Evolutionary conservation across 2,797 vertebrate species (phyloP), one percentile per base, ranked within the genome.

Genomic region (Pelodytes ibericus): DNA sequence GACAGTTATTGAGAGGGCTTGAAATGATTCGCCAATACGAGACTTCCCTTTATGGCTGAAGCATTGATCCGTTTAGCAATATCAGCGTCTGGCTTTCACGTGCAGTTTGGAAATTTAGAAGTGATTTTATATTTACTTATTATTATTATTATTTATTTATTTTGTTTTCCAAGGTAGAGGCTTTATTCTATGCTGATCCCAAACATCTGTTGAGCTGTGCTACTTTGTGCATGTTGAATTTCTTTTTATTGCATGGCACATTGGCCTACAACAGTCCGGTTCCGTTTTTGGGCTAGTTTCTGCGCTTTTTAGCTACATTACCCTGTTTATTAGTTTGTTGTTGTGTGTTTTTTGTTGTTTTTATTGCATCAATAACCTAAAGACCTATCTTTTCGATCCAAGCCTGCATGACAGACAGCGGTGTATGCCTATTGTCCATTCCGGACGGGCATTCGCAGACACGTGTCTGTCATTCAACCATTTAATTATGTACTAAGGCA

Each of bases 1-100:
- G 83, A 81, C 87, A 90, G 87, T 89, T 90, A 86, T 85, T 89
- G 88, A 89, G 81, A 82, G 81, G 84, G 81, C 84, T 88, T 87
- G 88, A 89, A 87, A 85, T 89, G 89, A 89, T 91, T 89, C 90
- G 85, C 86, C 87, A 88, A 89, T 91, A 90, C 84, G 47, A 49
- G 77, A 61, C 77, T 79, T 68, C 70, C 76, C 76, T 79, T 79
- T 79, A 79, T 71, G 33, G 71, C 77, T 69, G 2, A 56, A 30
- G 39, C 71, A 79, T 79, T 56, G 77, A 79, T 79, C 47, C 27
- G 30, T 30, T 24, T 18, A 16, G 57, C 68, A 70, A 73, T 78
- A 67, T 62, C 75, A 60, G 25, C 41, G 70, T 41, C 70, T 51
- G 63, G 13, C 64, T 56, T 60, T 60, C 36, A 47, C 29, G 24